Percentiles rank a stretch among this genome's conserved stretches.
These are phyloP conservation scores for Physella acuta DNA, from an alignment of 1,140 invertebrate species.

Conservation along the genomic window DNA sequence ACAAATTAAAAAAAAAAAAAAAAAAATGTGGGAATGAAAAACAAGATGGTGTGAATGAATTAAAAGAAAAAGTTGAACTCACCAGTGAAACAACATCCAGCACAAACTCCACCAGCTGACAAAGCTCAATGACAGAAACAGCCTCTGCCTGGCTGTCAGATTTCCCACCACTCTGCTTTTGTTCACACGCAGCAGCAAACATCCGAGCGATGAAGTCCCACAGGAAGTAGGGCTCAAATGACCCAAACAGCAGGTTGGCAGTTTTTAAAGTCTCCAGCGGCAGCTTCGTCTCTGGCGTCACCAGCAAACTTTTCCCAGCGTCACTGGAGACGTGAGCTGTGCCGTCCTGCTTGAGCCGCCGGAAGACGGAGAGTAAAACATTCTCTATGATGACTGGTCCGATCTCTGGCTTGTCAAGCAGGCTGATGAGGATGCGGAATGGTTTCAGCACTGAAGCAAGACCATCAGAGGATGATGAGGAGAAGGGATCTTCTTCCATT, in stretches of 20 bases:
- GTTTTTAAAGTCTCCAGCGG: conserved; percentile 72
- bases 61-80: too few relatives aligned
- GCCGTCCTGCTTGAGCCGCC: conserved; percentile 62
- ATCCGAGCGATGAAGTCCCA: conserved; percentile 80
- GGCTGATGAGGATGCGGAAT: conserved; percentile 81
- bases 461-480: background rate
- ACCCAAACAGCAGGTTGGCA: conserved; percentile 82
- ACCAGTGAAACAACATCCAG: conserved; percentile 75
- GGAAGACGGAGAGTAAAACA: conserved; percentile 83
- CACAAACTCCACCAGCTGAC: conserved; percentile 75
- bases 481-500: conserved; percentile 34
- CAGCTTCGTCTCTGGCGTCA: conserved; percentile 25
- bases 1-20: too few relatives aligned
- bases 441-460: conserved; percentile 66
- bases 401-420: conserved; percentile 88
- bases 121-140: conserved; percentile 63
- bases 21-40: too few relatives aligned
- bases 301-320: conserved; percentile 19
- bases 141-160: conserved; percentile 19
- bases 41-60: too few relatives aligned
- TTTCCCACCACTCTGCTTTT: conserved; percentile 6
- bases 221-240: conserved; percentile 81
- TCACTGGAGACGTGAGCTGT: conserved; percentile 28
- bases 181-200: conserved; percentile 69
- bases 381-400: conserved; percentile 82